Evolutionary conservation across 2,888 invertebrate genomes (phyloP).

Genomic region (Sarcophaga subvicina): DNA sequence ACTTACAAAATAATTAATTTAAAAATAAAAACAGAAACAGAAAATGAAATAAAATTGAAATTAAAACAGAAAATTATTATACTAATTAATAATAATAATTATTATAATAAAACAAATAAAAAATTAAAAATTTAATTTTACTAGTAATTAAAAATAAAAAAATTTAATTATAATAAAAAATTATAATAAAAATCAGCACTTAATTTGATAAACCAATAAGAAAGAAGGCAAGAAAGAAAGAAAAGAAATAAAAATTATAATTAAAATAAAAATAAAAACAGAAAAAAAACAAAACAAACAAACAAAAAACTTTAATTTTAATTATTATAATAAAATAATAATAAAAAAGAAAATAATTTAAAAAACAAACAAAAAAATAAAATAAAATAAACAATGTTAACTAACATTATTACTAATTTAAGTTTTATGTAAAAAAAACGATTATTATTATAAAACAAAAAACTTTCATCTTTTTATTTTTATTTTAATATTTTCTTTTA

Average conservation of each 20-base stretch:
- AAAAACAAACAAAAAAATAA: constrained; percentile 37
- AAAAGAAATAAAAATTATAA: constrained; percentile 35
- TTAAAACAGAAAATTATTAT: constrained; percentile 56
- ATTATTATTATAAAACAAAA: constrained; percentile 56
- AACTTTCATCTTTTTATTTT: constrained; percentile 66
- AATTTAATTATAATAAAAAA: constrained; percentile 1
- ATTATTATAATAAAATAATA: constrained; percentile 17
- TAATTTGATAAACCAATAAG: constrained; percentile 62
- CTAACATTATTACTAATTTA: constrained; percentile 69
- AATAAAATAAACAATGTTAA: constrained; percentile 66
- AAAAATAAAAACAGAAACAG: constrained; percentile 68
- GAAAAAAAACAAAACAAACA: neutral
- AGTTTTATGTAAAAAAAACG: constrained; percentile 68
- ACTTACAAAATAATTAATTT: constrained; percentile 67
- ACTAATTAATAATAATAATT: constrained; percentile 40
- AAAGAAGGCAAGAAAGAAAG: constrained; percentile 28
- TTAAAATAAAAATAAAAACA: constrained; percentile 8
- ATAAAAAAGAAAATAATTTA: constrained; percentile 31
- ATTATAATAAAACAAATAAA: constrained; percentile 44
- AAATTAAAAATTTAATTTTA: constrained; percentile 54
- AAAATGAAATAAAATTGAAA: constrained; percentile 65
- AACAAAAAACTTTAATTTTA: neutral
- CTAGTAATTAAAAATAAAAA: constrained; percentile 58
- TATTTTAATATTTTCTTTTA: neutral
- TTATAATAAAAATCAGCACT: constrained; percentile 51